Conservation (phyloP, 2,113 vertebrate genomes). For the Mobula birostris region DNA sequence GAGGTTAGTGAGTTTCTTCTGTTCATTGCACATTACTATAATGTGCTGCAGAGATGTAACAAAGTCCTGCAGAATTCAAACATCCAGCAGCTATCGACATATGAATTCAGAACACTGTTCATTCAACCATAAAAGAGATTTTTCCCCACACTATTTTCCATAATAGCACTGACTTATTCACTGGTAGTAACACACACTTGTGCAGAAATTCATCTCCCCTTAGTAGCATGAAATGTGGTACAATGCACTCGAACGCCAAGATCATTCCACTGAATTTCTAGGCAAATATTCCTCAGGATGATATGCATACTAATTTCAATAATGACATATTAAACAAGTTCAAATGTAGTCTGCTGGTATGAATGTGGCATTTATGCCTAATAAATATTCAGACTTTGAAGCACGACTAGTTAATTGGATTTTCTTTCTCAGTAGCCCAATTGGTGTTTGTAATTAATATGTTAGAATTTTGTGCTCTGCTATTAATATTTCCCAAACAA, state of each 20-base stretch:
- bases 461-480: conserved; percentile 12
- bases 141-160: background rate
- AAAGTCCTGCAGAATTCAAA: background rate
- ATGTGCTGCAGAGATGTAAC: background rate
- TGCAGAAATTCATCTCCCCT: too few species aligned
- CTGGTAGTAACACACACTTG: too few species aligned
- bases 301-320: conserved; percentile 10
- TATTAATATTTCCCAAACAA: background rate
- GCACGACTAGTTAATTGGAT: background rate
- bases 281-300: background rate
- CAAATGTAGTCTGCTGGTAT: background rate
- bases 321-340: background rate
- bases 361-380: background rate
- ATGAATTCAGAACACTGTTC: background rate
- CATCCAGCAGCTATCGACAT: background rate
- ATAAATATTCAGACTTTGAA: background rate
- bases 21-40: background rate
- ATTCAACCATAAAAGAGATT: background rate
- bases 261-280: too few species aligned
- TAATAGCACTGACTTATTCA: background rate
- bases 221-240: too few species aligned
- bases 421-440: background rate
- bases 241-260: too few species aligned
- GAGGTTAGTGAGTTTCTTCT: background rate
- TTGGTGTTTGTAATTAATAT: background rate